Conservation (phyloP, 2,888 invertebrate genomes). For the Rhaphigaster nebulosa region DNA sequence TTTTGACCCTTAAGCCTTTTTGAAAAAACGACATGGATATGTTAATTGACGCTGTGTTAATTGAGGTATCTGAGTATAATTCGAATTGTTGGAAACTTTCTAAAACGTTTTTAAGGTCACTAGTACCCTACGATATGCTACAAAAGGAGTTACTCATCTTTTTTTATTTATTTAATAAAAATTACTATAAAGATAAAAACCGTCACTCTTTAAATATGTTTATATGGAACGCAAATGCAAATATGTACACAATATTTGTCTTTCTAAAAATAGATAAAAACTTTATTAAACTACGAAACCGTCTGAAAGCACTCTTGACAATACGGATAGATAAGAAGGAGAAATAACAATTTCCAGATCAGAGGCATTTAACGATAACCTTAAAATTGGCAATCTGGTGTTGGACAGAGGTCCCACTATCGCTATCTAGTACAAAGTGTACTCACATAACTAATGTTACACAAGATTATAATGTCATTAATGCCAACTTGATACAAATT, state of each 20-base stretch:
- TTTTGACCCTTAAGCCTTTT: too few relatives aligned
- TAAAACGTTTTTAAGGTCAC: neutral
- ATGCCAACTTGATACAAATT: slow-evolving; percentile 29
- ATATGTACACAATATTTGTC: neutral
- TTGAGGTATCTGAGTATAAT: too few relatives aligned
- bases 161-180: neutral
- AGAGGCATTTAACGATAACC: slow-evolving; percentile 7
- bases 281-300: neutral
- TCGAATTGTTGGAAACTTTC: neutral
- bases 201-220: neutral
- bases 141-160: neutral
- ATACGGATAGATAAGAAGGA: neutral
- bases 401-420: slow-evolving; percentile 7
- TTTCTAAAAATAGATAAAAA: neutral
- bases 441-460: slow-evolving; percentile 37
- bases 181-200: neutral
- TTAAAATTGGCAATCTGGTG: neutral
- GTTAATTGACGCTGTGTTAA: too few relatives aligned
- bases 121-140: neutral
- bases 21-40: too few relatives aligned
- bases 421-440: slow-evolving; percentile 45
- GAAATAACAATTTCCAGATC: slow-evolving; percentile 1
- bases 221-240: neutral
- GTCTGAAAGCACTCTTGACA: neutral
- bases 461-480: slow-evolving; percentile 41